These are phyloP conservation scores for Leptura quadrifasciata DNA, from an alignment of 2,888 invertebrate genomes.

Conservation along the genomic window DNA sequence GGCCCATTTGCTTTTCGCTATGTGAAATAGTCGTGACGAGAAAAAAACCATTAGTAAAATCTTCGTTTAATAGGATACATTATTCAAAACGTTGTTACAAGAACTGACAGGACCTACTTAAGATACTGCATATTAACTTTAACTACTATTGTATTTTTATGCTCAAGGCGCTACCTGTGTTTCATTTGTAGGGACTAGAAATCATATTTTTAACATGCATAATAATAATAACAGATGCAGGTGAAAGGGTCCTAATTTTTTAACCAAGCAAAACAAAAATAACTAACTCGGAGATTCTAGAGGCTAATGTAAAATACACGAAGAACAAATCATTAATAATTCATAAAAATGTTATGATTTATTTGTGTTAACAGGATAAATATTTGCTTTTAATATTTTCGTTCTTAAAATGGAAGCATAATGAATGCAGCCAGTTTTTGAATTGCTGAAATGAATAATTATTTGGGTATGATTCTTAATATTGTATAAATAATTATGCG, in stretches of 20 bases:
- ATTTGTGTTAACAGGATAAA: constrained; percentile 11
- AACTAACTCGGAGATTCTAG: not conserved
- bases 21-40: constrained; percentile 3
- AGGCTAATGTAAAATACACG: not conserved
- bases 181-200: not conserved
- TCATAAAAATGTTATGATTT: constrained; percentile 24
- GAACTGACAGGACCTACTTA: not conserved
- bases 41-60: not conserved
- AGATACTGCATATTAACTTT: not conserved
- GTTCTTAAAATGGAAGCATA: constrained; percentile 12
- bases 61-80: not conserved
- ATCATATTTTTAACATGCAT: not conserved
- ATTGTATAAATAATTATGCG: constrained; percentile 4
- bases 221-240: not conserved
- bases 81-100: not conserved
- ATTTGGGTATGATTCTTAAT: constrained; percentile 1
- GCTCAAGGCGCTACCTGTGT: not conserved
- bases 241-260: constrained; percentile 3
- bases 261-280: constrained; percentile 3
- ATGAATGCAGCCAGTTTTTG: constrained; percentile 19
- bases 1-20: not conserved
- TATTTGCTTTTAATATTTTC: constrained; percentile 15
- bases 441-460: constrained; percentile 18
- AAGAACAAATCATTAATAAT: constrained; percentile 25
- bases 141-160: not conserved